Evolutionary conservation across 2,113 vertebrate species (phyloP).

Genomic region (Stercorarius parasiticus): DNA sequence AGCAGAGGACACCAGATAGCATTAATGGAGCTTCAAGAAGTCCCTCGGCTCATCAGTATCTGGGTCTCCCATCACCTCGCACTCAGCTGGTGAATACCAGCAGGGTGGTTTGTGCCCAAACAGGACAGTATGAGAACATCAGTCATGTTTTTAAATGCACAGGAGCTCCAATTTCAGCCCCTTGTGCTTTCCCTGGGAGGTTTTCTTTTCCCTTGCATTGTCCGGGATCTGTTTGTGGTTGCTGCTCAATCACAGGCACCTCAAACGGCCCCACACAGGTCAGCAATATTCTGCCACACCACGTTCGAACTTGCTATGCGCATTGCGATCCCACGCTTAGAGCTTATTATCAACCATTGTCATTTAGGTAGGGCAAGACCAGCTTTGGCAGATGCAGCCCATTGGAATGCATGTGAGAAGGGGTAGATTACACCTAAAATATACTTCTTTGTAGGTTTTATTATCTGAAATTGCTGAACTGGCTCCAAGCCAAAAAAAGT

Average conservation of each 20-base stretch:
- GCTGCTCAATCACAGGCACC: neutral
- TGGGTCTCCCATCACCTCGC: neutral
- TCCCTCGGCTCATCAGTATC: neutral
- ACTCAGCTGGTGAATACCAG: neutral
- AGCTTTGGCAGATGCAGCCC: neutral
- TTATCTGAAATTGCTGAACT: neutral
- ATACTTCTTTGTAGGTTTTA: neutral
- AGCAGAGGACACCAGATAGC: constrained; percentile 26
- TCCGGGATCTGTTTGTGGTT: neutral
- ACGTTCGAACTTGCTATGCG: rapidly evolving
- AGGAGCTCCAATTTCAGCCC: neutral
- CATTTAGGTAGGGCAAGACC: neutral
- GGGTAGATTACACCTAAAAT: neutral
- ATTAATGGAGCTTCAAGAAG: neutral
- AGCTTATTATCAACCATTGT: neutral
- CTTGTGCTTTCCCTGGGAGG: neutral
- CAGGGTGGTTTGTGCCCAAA: neutral
- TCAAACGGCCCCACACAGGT: neutral
- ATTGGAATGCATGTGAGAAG: neutral
- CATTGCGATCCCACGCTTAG: neutral
- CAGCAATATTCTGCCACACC: neutral
- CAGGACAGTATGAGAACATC: neutral
- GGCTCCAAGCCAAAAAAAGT: neutral
- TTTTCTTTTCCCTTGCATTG: neutral
- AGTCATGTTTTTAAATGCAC: neutral